A percentile compares a stretch with the other conserved stretches of the same genome.
phyloP scores from a whole-genome alignment of 1,140 invertebrate species.

The Drosophila persimilis region DNA sequence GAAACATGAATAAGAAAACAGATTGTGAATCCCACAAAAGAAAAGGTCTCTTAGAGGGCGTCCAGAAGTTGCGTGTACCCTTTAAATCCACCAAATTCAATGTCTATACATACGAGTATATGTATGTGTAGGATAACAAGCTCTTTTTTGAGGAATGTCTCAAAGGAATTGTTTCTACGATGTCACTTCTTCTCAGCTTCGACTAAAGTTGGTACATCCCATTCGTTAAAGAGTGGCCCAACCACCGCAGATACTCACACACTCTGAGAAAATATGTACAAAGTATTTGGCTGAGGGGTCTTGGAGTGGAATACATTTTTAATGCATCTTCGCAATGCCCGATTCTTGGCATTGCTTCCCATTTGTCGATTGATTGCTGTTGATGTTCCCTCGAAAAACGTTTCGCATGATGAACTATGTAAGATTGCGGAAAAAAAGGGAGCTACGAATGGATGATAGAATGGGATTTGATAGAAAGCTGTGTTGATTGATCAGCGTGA shows the following conservation, averaged over 20 bases:
- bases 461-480: conserved; percentile 1
- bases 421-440: neutral
- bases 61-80: too few species aligned
- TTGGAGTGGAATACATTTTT: conserved; percentile 37
- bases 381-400: conserved; percentile 30
- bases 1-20: conserved; percentile 11
- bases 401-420: conserved; percentile 11
- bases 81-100: too few species aligned
- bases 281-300: too few species aligned
- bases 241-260: too few species aligned
- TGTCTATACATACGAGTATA: too few species aligned
- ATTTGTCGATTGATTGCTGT: conserved; percentile 70
- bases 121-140: too few species aligned
- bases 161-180: too few species aligned
- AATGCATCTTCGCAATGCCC: conserved; percentile 62
- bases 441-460: neutral
- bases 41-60: conserved; percentile 11
- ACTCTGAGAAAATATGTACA: too few species aligned
- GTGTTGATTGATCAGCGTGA: conserved; percentile 31
- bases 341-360: conserved; percentile 36
- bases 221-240: too few species aligned
- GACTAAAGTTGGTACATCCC: too few species aligned
- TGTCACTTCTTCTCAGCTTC: too few species aligned
- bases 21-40: neutral
- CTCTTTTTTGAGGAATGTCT: too few species aligned